Evolutionary conservation across 2,113 vertebrate genomes (phyloP).

Genomic region (Embiotoca jacksoni): DNA sequence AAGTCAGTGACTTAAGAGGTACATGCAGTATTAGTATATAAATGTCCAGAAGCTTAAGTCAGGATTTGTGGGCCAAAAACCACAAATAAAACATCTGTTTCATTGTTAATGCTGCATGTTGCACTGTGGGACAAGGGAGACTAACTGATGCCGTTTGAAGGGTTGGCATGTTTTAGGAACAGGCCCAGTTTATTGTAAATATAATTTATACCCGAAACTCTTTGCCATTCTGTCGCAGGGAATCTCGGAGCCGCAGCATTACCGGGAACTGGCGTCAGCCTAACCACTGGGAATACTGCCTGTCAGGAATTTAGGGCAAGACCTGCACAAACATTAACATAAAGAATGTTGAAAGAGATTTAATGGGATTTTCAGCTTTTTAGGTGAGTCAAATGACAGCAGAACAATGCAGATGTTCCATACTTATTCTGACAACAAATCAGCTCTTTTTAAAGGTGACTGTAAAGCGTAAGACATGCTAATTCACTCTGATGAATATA

Average conservation of each 20-base stretch:
- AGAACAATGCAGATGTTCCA: constrained; percentile 40
- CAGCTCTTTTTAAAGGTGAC: constrained; percentile 31
- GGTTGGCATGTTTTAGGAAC: constrained; percentile 40
- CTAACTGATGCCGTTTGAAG: constrained; percentile 51
- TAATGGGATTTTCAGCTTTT: constrained; percentile 60
- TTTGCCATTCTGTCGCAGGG: constrained; percentile 42
- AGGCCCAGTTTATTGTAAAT: constrained; percentile 54
- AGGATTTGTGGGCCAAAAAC: constrained; percentile 22
- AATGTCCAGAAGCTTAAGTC: constrained; percentile 24
- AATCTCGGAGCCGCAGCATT: constrained; percentile 79
- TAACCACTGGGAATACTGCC: constrained; percentile 86
- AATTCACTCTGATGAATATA: constrained; percentile 41
- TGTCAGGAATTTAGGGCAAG: constrained; percentile 82
- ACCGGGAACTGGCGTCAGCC: constrained; percentile 81
- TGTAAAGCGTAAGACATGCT: constrained; percentile 50
- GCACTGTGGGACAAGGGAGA: constrained; percentile 16
- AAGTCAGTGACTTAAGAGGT: constrained; percentile 30
- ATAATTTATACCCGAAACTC: constrained; percentile 58
- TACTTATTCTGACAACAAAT: constrained; percentile 44
- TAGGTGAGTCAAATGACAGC: constrained; percentile 30
- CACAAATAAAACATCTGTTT: constrained; percentile 33
- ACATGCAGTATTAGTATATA: constrained; percentile 14
- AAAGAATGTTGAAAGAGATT: constrained; percentile 48
- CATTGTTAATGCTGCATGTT: constrained; percentile 29
- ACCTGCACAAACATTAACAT: constrained; percentile 64